phyloP scores from a whole-genome alignment of 2,797 vertebrate genomes.

The Syncerus caffer region DNA sequence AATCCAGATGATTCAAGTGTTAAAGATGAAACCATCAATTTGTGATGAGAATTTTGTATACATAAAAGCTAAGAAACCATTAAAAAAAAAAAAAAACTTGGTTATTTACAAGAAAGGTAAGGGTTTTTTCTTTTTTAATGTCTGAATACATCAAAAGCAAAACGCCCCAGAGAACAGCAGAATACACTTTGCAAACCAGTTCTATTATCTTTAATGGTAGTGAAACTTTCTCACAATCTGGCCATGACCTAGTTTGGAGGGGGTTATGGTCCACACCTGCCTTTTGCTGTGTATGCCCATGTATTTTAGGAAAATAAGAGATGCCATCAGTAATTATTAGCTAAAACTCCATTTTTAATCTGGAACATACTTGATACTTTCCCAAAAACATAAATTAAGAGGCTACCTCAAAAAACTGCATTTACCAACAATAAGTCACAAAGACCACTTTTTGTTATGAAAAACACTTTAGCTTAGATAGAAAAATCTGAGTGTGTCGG shows the following conservation, averaged over 20 bases:
- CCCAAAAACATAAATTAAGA: slow-evolving; percentile 2
- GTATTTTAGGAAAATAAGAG: not conserved
- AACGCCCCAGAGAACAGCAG: not conserved
- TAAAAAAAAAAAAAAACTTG: not conserved
- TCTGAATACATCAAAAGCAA: not conserved
- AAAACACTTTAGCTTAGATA: not conserved
- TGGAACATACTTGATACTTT: not conserved
- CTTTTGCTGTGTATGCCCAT: not conserved
- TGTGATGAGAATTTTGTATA: not conserved
- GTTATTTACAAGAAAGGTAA: not conserved
- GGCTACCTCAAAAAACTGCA: not conserved
- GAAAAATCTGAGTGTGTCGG: not conserved
- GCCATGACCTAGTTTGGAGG: not conserved
- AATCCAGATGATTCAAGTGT: not conserved
- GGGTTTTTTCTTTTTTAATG: not conserved
- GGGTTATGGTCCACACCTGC: not conserved
- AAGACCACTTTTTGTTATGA: not conserved
- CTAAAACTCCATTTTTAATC: slow-evolving; percentile 39
- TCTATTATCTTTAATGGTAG: not conserved
- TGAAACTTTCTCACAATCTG: not conserved
- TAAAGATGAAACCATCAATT: not conserved
- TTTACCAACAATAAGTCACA: not conserved
- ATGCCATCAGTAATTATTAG: not conserved
- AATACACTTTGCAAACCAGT: not conserved
- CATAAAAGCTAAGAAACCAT: slow-evolving; percentile 1